These are phyloP conservation scores for Hipposideros larvatus DNA, from an alignment of 2,797 vertebrate species.

Conservation along the genomic window DNA sequence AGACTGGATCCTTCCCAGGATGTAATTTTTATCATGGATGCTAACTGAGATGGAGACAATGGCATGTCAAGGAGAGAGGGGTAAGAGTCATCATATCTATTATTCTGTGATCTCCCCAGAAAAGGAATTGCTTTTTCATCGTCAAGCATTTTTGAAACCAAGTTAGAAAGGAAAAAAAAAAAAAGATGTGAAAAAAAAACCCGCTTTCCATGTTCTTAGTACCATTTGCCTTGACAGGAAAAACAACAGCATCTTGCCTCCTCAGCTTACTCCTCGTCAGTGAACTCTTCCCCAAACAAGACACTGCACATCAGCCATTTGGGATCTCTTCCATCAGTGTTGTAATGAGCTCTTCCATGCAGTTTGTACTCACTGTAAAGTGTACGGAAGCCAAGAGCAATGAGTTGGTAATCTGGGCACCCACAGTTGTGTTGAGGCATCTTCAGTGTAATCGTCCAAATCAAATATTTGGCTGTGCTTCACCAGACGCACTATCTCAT, in stretches of 20 bases:
- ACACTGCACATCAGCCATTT: conserved; percentile 83
- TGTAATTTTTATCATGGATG: neutral
- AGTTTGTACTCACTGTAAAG: conserved; percentile 78
- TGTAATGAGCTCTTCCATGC: conserved; percentile 74
- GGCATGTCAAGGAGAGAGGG: neutral
- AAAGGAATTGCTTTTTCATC: conserved; percentile 61
- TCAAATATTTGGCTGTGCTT: conserved; percentile 82
- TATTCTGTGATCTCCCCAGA: conserved; percentile 41
- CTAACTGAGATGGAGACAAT: neutral
- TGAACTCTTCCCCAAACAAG: conserved; percentile 84
- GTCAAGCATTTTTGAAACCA: conserved; percentile 77
- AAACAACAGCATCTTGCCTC: conserved; percentile 84
- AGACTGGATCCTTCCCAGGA: neutral
- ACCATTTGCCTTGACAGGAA: conserved; percentile 85
- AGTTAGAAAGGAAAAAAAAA: conserved; percentile 70
- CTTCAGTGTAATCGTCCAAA: conserved; percentile 81
- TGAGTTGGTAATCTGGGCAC: conserved; percentile 79
- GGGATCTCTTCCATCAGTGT: conserved; percentile 70
- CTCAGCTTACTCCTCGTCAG: conserved; percentile 84
- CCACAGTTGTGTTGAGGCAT: conserved; percentile 78
- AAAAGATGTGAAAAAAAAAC: conserved; percentile 49
- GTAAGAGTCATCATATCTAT: neutral
- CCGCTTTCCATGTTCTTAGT: conserved; percentile 80
- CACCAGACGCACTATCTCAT: conserved; percentile 77
- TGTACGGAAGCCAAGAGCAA: conserved; percentile 73